phyloP scores from a whole-genome alignment of 2,888 invertebrate species.

The Eretmocerus hayati region DNA sequence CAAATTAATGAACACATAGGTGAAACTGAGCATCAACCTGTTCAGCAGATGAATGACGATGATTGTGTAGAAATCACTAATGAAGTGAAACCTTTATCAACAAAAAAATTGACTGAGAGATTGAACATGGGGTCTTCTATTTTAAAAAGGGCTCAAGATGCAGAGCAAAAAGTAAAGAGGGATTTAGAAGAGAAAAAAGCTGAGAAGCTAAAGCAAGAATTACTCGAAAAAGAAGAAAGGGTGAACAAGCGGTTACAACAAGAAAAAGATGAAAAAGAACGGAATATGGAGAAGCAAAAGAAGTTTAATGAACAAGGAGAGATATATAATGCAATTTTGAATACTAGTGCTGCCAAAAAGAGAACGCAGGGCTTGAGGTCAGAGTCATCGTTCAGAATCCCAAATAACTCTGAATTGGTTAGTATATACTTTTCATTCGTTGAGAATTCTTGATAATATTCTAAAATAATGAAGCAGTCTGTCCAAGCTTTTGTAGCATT shows the following conservation, averaged over 20 bases:
- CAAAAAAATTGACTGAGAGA: slow-evolving; percentile 14
- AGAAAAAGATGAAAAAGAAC: slow-evolving; percentile 12
- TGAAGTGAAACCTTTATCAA: slow-evolving; percentile 16
- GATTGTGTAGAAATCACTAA: slow-evolving; percentile 16
- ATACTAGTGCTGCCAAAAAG: neutral
- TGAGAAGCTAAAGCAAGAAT: slow-evolving; percentile 18
- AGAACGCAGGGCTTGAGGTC: no score
- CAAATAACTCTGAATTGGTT: no score
- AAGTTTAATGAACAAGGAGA: slow-evolving; percentile 14
- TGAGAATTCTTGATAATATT: no score
- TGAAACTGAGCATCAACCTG: no score
- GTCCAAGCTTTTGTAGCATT: no score
- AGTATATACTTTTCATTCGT: no score
- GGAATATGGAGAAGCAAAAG: slow-evolving; percentile 12
- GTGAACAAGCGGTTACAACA: slow-evolving; percentile 9
- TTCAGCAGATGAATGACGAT: slow-evolving; percentile 12
- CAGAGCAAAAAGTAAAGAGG: slow-evolving; percentile 18
- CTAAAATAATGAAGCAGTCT: no score
- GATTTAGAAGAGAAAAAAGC: slow-evolving; percentile 14
- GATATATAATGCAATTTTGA: slow-evolving; percentile 13
- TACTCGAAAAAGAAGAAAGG: slow-evolving; percentile 14
- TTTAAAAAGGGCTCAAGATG: slow-evolving; percentile 16
- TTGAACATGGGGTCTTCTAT: slow-evolving; percentile 2
- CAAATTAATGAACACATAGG: no score
- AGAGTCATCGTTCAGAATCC: no score